Percentiles rank a stretch among this genome's conserved stretches.
These are phyloP conservation scores for Alviniconcha strummeri DNA, from an alignment of 2,888 invertebrate species.

Conservation along the genomic window DNA sequence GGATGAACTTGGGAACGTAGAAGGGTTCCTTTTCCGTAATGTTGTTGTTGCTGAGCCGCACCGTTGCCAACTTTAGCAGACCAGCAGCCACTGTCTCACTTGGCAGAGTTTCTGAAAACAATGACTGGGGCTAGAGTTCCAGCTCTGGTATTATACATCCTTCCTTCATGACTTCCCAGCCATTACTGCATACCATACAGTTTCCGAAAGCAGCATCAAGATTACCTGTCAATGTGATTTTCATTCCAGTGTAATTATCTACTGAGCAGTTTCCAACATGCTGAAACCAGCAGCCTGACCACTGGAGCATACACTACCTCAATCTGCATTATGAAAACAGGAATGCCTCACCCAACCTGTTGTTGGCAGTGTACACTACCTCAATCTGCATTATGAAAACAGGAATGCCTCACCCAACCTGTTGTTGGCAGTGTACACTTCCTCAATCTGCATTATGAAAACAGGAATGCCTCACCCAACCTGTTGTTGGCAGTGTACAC, in stretches of 20 bases:
- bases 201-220: no score
- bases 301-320: no score
- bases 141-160: no score
- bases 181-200: no score
- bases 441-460: conserved; percentile 44
- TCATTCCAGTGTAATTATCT: no score
- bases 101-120: conserved; percentile 56
- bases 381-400: conserved; percentile 46
- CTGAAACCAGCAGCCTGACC: no score
- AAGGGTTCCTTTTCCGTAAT: conserved; percentile 61
- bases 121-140: no score
- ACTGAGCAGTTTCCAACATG: no score
- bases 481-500: conserved; percentile 60
- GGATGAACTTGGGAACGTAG: conserved; percentile 66
- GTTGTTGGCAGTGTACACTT: conserved; percentile 57
- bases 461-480: conserved; percentile 51
- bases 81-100: conserved; percentile 50
- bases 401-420: conserved; percentile 51
- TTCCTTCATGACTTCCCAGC: no score
- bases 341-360: conserved; percentile 47
- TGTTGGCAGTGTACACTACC: conserved; percentile 56
- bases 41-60: conserved; percentile 60
- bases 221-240: no score
- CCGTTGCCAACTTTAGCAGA: conserved; percentile 52
- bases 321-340: no score